phyloP scores from a whole-genome alignment of 2,888 invertebrate species.

The Prosopocoilus inquinatus region DNA sequence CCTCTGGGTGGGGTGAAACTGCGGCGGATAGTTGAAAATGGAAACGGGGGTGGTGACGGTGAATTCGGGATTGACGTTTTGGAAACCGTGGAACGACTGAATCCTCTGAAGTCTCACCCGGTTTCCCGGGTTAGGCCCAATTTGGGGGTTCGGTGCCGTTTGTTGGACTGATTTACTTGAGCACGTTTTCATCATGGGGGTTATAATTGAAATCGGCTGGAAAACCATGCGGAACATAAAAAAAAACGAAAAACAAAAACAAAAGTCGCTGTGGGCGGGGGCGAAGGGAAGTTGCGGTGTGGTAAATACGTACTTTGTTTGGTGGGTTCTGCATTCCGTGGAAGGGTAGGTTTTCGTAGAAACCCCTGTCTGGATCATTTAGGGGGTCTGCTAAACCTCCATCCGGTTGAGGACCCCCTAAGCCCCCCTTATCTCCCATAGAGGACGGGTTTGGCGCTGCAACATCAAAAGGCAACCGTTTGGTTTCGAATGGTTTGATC shows the following conservation, averaged over 20 bases:
- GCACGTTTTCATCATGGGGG: slow-evolving; percentile 50
- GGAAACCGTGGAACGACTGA: slow-evolving; percentile 49
- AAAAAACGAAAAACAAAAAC: slow-evolving; percentile 37
- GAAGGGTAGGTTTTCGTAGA: slow-evolving; percentile 94
- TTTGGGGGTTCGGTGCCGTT: slow-evolving; percentile 3
- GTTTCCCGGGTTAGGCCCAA: slow-evolving; percentile 22
- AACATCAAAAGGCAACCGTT: slow-evolving; percentile 17
- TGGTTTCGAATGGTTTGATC: too few species aligned
- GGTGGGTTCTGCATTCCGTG: slow-evolving; percentile 92
- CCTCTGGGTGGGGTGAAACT: too few species aligned
- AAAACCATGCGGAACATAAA: slow-evolving; percentile 40
- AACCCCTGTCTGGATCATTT: slow-evolving; percentile 78
- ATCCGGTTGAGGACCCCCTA: slow-evolving; percentile 50
- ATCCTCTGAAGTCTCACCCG: slow-evolving; percentile 37
- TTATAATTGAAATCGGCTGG: slow-evolving; percentile 61
- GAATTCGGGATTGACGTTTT: slow-evolving; percentile 8
- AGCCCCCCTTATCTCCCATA: slow-evolving; percentile 54
- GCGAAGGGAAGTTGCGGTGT: neutral
- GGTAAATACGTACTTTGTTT: slow-evolving; percentile 86
- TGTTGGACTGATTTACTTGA: slow-evolving; percentile 20
- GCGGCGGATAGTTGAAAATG: too few species aligned
- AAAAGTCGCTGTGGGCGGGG: slow-evolving; percentile 4
- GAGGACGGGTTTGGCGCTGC: slow-evolving; percentile 54
- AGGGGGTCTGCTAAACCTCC: slow-evolving; percentile 60
- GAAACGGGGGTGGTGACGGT: too few species aligned